Evolutionary conservation across 2,797 vertebrate genomes (phyloP), one percentile per base, ranked within the genome.

Genomic region (Hyperoplus immaculatus): DNA sequence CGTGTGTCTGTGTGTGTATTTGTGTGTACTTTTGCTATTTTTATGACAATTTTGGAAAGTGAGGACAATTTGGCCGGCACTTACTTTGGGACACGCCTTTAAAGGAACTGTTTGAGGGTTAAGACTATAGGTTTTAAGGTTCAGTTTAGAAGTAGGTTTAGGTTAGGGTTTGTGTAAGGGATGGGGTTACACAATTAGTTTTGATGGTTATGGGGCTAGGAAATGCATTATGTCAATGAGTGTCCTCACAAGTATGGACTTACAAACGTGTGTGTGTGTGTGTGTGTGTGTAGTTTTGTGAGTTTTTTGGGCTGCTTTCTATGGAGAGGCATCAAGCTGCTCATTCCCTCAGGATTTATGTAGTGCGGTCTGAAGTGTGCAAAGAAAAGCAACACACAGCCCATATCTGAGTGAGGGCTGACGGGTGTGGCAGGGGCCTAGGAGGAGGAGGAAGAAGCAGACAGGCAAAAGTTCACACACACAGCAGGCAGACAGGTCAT

Each of bases 381-480:
- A 72, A 60, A 65, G 66, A 39, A 71, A 39, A 71, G 55, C 54
- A 77, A 45, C 82, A 13, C 76, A 71, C 66, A 29, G 77, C 63
- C 72, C 49, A 47, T 9, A n/a, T 45, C 29, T 46, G 47, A 78
- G 75, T 45, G 57, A 69, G 75, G 8, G 61, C 10, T 61, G 75
- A 80, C 70, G 57, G 71, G 69, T 63, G 67, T 69, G 81, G 77
- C 74, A 43, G 57, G 59, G 54, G 4, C 12, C 11, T 36, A 58
- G n/a, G 76, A 43, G 38, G 79, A 72, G 46, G 80, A 47, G 47
- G 71, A 13, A 45, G 56, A 62, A 61, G 54, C 83, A 90, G 86
- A 89, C 82, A 14, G 88, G 84, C 87, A 88, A 85, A 90, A 89
- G 88, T 86, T 91, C 86, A 87, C 15, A 45, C 78, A 39, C 78